Evolutionary conservation across 1,140 invertebrate species (phyloP).

Genomic region (Drosophila triauraria): DNA sequence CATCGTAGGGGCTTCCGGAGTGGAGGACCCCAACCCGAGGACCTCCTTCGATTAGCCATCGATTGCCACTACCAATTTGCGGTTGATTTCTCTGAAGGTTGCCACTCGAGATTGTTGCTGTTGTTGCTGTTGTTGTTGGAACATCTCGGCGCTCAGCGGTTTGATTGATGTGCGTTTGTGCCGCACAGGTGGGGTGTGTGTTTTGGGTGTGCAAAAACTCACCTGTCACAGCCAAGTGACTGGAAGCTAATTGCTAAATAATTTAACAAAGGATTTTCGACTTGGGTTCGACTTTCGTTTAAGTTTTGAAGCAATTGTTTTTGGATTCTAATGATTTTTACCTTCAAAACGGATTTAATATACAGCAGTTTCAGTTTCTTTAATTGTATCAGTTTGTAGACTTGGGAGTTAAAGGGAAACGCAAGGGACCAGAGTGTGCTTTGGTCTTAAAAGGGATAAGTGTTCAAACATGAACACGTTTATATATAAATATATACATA

Average conservation of each 20-base stretch:
- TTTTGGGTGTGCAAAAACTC: slow-evolving; percentile 4
- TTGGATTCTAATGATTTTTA: too few relatives aligned
- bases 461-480: too few relatives aligned
- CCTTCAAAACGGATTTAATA: too few relatives aligned
- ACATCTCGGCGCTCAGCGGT: slow-evolving; percentile 2
- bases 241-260: slow-evolving; percentile 20
- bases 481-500: too few relatives aligned
- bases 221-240: slow-evolving; percentile 34
- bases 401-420: too few relatives aligned
- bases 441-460: too few relatives aligned
- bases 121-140: slow-evolving; percentile 4
- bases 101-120: slow-evolving; percentile 10
- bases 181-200: slow-evolving; percentile 11
- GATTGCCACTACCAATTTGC: slow-evolving; percentile 74
- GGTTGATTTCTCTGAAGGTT: slow-evolving; percentile 66
- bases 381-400: too few relatives aligned
- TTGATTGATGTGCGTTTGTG: slow-evolving; percentile 48
- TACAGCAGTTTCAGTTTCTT: too few relatives aligned
- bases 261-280: background rate
- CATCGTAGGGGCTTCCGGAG: slow-evolving; percentile 7
- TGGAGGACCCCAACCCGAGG: slow-evolving; percentile 5
- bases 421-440: too few relatives aligned
- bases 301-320: too few relatives aligned
- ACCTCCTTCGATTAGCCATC: slow-evolving; percentile 66
- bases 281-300: too few relatives aligned